Evolutionary conservation across 1,140 invertebrate genomes (phyloP), one percentile per base, ranked within the genome.

Genomic region (Monochamus saltuarius): DNA sequence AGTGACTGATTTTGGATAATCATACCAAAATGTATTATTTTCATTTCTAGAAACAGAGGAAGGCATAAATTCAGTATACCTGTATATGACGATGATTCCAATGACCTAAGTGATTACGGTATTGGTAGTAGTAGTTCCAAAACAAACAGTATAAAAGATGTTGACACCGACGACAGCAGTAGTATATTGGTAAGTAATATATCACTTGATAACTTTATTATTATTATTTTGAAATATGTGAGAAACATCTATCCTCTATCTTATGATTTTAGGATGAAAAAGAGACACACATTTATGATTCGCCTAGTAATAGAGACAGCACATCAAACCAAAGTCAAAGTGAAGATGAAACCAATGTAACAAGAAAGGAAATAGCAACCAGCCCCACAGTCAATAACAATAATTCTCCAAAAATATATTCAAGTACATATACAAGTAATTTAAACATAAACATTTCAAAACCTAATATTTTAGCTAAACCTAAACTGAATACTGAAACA

Each of bases 41-140:
- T 29, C 13, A 4, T 45, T 55, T 70, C 17, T 59, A 74, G 72
- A 53, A 80, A 76, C 56, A 81, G 72, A 61, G 76, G 81, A 43
- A 79, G 80, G 46, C 75, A 79, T 22, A 82, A 82, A 65, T 74
- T 82, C 52, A 82, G 77, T 64, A 80, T 83, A 70, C 87, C 72
- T 8, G 65, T 76, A 58, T 81, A 84, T 65, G 89, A 92, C 65
- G 89, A 92, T 62, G 89, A 92, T 70, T 82, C 85, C 14, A 90
- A 91, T 69, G 90, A 92, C 77, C 80, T 92, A 42, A 90, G 87
- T 65, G 90, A 91, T 75, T 83, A 92, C 67, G 89, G 90, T 36
- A 88, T 92, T 66, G 87, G 88, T 54, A 89, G 86, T 57, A 88
- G 85, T 75, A 89, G 88, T 68, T 87, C 86, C 65, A 86, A 84